Evolutionary conservation across 2,113 vertebrate genomes (phyloP).

Genomic region (Monopterus albus): DNA sequence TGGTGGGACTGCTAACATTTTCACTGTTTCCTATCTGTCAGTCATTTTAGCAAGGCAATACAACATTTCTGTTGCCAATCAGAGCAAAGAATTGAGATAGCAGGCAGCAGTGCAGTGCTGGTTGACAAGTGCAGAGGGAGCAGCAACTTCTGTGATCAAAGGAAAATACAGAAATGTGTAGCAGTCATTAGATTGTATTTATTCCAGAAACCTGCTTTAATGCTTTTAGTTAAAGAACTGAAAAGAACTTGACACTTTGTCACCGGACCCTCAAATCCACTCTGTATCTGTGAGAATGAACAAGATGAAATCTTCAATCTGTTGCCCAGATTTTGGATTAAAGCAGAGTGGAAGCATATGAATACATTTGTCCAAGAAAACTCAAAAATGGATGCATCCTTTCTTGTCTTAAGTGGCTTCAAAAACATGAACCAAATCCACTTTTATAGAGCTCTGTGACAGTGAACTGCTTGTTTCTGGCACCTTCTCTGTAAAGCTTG

Average conservation of each 20-base stretch:
- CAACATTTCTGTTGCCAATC: conserved; percentile 15
- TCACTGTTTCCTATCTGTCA: conserved; percentile 23
- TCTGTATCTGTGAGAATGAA: neutral
- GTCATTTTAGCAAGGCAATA: conserved; percentile 48
- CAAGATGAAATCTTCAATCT: conserved; percentile 6
- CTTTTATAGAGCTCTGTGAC: neutral
- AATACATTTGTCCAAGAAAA: conserved; percentile 35
- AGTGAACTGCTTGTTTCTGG: neutral
- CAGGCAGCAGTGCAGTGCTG: neutral
- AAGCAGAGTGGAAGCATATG: conserved; percentile 1
- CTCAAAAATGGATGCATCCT: conserved; percentile 1
- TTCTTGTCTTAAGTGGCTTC: neutral
- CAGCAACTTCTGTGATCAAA: conserved; percentile 3
- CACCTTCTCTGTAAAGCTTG: neutral
- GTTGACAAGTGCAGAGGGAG: conserved; percentile 28
- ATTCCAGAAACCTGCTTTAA: neutral
- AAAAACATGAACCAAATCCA: neutral
- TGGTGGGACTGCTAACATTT: conserved; percentile 8
- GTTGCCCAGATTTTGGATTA: conserved; percentile 25
- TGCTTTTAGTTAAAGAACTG: neutral
- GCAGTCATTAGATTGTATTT: conserved; percentile 1
- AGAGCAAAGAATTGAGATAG: conserved; percentile 19
- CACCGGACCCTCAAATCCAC: no score
- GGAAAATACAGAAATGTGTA: conserved; percentile 15
- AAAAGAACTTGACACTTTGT: no score